phyloP scores from a whole-genome alignment of 2,888 invertebrate genomes.

The Osmoderma eremita region DNA sequence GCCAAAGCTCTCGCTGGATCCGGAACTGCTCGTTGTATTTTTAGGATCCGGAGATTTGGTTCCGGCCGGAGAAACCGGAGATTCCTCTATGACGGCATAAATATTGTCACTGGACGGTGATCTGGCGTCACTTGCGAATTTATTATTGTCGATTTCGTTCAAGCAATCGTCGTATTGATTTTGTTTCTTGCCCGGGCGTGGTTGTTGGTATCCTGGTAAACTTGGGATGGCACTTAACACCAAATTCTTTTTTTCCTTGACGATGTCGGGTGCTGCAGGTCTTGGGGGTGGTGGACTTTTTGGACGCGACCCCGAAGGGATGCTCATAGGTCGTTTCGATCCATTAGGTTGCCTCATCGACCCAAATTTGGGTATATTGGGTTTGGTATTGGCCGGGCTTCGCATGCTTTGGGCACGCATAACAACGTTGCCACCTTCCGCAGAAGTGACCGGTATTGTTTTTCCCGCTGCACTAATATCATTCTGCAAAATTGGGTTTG shows the following conservation, averaged over 20 bases:
- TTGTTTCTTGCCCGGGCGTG: constrained; percentile 58
- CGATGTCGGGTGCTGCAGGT: constrained; percentile 67
- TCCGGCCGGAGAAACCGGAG: constrained; percentile 64
- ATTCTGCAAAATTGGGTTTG: constrained; percentile 81
- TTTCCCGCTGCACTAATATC: constrained; percentile 71
- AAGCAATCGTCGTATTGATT: constrained; percentile 84
- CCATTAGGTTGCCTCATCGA: constrained; percentile 81
- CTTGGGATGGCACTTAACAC: constrained; percentile 61
- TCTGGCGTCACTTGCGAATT: constrained; percentile 72
- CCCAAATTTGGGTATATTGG: constrained; percentile 79
- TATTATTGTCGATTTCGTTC: constrained; percentile 72
- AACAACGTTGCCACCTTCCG: constrained; percentile 70
- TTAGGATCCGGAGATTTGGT: constrained; percentile 61
- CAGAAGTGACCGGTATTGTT: constrained; percentile 71
- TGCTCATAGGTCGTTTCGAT: constrained; percentile 78
- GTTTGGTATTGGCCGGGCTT: constrained; percentile 67
- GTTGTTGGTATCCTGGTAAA: constrained; percentile 70
- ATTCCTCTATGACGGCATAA: constrained; percentile 88
- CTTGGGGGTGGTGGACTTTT: constrained; percentile 81
- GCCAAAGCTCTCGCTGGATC: constrained; percentile 77
- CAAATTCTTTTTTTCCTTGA: constrained; percentile 49
- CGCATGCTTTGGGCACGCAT: constrained; percentile 87
- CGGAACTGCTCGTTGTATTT: constrained; percentile 62
- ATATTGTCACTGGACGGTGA: constrained; percentile 77
- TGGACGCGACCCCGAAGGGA: constrained; percentile 74